Evolutionary conservation across 2,797 vertebrate species (phyloP), one percentile per base, ranked within the genome.

Genomic region (Phrynocephalus forsythii): DNA sequence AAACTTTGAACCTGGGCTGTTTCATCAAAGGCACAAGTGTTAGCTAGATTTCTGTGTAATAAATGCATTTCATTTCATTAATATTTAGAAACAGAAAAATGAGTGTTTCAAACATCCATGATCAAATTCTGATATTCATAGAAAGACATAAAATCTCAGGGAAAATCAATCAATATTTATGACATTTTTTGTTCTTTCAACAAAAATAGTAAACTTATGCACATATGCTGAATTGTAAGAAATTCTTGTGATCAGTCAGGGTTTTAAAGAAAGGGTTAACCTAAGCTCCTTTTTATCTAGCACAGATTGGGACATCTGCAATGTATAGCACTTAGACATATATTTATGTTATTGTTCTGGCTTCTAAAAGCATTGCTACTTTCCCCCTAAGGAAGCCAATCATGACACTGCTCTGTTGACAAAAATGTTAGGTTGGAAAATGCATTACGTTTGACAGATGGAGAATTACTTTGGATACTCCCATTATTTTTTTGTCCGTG

Each of bases 1-100:
- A 93, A 94, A 94, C 85, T 92, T 94, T 77, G 94, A 89, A 85
- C 90, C 77, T 84, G 48, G 3, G 63, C 1, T 56, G 48, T 85
- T 91, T 91, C 78, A 82, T 93, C 28, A 79, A 90, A 73, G 13
- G 13, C 69, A 83, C 87, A 71, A 89, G 79, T 84, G 87, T 79
- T 80, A 91, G 3, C 72, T 1, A 11, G 11, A 8, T 89, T 89
- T 86, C 71, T 16, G 71, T 69, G 50, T 56, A 77, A 78, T 77
- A 68, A 87, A 48, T 80, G 38, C 13, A 79, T 88, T 93, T 87
- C 28, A 88, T 84, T 90, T 91, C 82, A 94, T 93, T 93, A 94
- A 95, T 94, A 93, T 92, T 82, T 78, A 89, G 68, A 91, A 88
- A 33, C 33, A 71, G 79, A 48, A n/a, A 83, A 81, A 88, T 79